Conservation (phyloP, 2,797 vertebrate species). For the Diceros bicornis region DNA sequence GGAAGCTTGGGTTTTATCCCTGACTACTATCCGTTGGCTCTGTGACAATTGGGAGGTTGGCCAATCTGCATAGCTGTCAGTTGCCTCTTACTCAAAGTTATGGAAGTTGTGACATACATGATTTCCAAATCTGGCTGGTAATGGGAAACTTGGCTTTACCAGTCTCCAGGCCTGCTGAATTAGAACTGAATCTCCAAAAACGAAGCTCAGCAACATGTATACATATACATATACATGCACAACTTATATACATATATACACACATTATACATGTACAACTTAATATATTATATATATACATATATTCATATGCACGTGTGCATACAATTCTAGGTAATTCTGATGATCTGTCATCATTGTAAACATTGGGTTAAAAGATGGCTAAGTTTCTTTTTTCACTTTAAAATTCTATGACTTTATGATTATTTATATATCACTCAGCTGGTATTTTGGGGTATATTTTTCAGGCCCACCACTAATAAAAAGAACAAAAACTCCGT, state of each 20-base stretch:
- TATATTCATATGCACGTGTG: too few relatives aligned
- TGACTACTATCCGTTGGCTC: not conserved
- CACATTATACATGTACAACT: not conserved
- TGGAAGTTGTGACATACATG: not conserved
- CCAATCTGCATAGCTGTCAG: not conserved
- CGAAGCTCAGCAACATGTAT: not conserved
- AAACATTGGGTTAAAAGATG: not conserved
- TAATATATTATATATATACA: not conserved
- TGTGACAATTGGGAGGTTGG: not conserved
- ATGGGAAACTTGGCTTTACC: not conserved
- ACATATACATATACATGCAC: too few relatives aligned
- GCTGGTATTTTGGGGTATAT: constrained; percentile 12
- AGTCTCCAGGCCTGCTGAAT: not conserved
- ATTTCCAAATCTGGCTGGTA: not conserved
- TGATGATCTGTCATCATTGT: not conserved
- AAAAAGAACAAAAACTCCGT: not conserved
- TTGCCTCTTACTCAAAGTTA: not conserved
- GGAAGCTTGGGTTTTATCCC: not conserved
- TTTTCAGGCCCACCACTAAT: not conserved
- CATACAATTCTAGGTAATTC: not conserved
- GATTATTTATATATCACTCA: not conserved
- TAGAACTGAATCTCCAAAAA: not conserved
- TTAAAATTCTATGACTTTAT: constrained; percentile 31
- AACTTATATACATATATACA: not conserved
- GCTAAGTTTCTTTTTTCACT: not conserved